Evolutionary conservation across 2,113 vertebrate genomes (phyloP), one percentile per base, ranked within the genome.

Genomic region (Hydrochoerus hydrochaeris): DNA sequence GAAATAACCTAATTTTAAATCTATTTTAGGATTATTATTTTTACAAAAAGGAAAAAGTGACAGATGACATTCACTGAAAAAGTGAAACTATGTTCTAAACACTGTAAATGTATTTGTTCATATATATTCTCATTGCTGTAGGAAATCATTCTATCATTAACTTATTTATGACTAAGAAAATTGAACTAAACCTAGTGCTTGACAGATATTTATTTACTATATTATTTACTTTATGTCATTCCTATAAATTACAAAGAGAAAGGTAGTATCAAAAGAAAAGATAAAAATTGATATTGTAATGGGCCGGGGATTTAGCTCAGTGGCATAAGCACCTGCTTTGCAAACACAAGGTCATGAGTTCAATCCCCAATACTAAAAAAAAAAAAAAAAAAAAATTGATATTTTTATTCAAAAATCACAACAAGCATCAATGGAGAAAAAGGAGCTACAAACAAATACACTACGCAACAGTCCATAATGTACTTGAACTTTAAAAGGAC

Each of bases 211-310:
- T 24, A 44, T 19, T 73, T 73, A n/a, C 6, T 19, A 11, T 73
- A 73, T 67, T 26, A 73, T 67, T 19, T 38, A 95, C 4, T 88
- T 91, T 84, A 91, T 92, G 77, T 84, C 32, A 89, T 87, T 44
- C 63, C 30, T 85, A 57, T 83, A 91, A 83, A 58, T 80, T 89
- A 91, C 28, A 89, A 80, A 82, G 19, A 81, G 16, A 94, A 82
- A 75, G 17, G 26, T 10, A 86, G 16, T 58, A 84, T 19, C 17
- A 35, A 87, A 20, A 54, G 38, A 78, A 22, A 81, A 91, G 35
- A 44, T 28, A 67, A 93, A 46, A 46, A 46, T 4, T 46, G 46
- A 46, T n/a, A n/a, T n/a, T n/a, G n/a, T n/a, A n/a, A n/a, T n/a
- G n/a, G n/a, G n/a, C n/a, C n/a, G n/a, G n/a, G n/a, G n/a, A n/a